Evolutionary conservation across 2,113 vertebrate genomes (phyloP).

Genomic region (Turnix velox): DNA sequence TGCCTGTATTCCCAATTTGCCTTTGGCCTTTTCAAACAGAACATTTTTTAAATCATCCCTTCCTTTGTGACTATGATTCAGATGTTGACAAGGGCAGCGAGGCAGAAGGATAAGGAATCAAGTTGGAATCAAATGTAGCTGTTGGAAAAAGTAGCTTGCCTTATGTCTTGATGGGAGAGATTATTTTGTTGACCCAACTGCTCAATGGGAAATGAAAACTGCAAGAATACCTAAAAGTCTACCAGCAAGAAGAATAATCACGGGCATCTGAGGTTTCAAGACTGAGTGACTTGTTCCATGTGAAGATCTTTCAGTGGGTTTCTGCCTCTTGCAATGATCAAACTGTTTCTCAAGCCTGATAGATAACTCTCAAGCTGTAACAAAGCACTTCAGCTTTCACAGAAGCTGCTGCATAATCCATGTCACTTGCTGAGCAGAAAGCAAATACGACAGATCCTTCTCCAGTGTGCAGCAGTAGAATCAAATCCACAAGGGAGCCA

Average conservation of each 20-base stretch:
- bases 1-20: not conserved
- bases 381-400: not conserved
- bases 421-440: not conserved
- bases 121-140: not conserved
- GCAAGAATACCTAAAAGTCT: not conserved
- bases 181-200: no score
- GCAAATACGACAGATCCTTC: not conserved
- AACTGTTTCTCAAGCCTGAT: not conserved
- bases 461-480: not conserved
- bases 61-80: not conserved
- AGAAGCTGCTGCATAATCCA: not conserved
- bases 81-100: not conserved
- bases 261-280: not conserved
- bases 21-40: not conserved
- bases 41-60: not conserved
- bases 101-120: not conserved
- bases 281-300: not conserved
- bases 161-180: not conserved
- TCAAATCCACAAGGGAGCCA: not conserved
- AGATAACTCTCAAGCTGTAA: not conserved
- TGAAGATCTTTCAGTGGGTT: not conserved
- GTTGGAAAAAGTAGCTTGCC: not conserved
- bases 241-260: not conserved
- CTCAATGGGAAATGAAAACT: no score
- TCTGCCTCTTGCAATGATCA: not conserved